Evolutionary conservation across 1,140 invertebrate species (phyloP), one percentile per base, ranked within the genome.

Genomic region (Trichogramma pretiosum): DNA sequence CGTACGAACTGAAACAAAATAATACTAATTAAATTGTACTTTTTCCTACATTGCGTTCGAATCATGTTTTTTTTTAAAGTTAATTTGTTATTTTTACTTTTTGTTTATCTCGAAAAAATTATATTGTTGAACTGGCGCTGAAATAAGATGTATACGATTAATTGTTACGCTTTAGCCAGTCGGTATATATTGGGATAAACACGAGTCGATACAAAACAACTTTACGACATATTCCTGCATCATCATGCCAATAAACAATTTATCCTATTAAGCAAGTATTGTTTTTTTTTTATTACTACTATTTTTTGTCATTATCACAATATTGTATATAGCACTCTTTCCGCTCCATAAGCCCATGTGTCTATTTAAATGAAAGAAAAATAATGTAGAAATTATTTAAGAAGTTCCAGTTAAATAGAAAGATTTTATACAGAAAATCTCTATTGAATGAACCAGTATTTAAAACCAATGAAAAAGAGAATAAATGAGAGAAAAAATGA

Each of bases 361-460:
- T n/a, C n/a, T n/a, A n/a, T n/a, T n/a, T n/a, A n/a, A 54, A 51
- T 43, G 39, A 59, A 46, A 46, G 59, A 59, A 63, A 62, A 66
- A 58, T 59, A 65, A 66, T 62, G 65, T 67, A n/a, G n/a, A n/a
- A n/a, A n/a, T n/a, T n/a, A n/a, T 67, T 64, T 61, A 46, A 66
- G 66, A 59, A 62, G 64, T 70, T 67, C 67, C 65, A 65, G 63
- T 67, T 66, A 59, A 69, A 57, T n/a, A n/a, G 67, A 64, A 50
- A 66, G 62, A 58, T 68, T 69, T 67, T 68, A 68, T 68, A 66
- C 62, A 65, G 62, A 67, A 51, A 28, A n/a, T 68, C 61, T 67
- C 67, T 68, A 59, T 57, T 55, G n/a, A n/a, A n/a, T 62, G 61
- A 67, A 68, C 65, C 67, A 71, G 68, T 71, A 71, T 71, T 71